phyloP scores from a whole-genome alignment of 1,140 invertebrate species.

The Zophobas morio region DNA sequence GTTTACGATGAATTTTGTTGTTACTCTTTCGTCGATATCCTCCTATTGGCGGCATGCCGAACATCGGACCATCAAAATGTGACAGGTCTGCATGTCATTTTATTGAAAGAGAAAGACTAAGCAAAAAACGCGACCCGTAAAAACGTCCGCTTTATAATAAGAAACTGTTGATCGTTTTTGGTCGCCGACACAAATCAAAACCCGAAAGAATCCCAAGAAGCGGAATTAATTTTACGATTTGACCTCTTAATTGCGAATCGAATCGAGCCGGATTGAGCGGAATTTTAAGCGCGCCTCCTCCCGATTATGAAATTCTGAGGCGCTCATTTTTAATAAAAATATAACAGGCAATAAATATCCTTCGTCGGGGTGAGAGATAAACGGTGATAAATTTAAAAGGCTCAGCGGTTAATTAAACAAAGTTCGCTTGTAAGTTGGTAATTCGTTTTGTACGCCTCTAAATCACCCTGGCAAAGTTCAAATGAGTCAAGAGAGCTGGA shows the following conservation, averaged over 20 bases:
- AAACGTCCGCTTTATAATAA: background rate
- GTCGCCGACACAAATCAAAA: background rate
- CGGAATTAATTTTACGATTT: constrained; percentile 28
- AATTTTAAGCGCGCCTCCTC: constrained; percentile 22
- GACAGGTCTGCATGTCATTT: constrained; percentile 28
- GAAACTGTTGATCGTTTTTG: constrained; percentile 1
- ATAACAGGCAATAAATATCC: constrained; percentile 7
- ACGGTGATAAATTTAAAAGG: constrained; percentile 46
- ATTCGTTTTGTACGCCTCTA: constrained; percentile 47
- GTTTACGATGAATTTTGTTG: constrained; percentile 47
- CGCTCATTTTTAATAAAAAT: constrained; percentile 19
- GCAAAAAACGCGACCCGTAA: constrained; percentile 1
- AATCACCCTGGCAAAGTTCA: constrained; percentile 48
- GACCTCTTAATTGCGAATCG: constrained; percentile 37
- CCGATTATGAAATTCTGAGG: constrained; percentile 24
- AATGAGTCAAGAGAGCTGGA: constrained; percentile 60
- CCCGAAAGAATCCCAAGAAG: constrained; percentile 1
- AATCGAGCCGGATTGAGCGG: constrained; percentile 7
- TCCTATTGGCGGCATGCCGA: background rate
- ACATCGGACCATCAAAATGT: constrained; percentile 9
- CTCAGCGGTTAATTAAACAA: constrained; percentile 46
- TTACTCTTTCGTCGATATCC: background rate
- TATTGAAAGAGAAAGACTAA: constrained; percentile 11
- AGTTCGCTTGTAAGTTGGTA: constrained; percentile 40
- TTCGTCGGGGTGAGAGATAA: constrained; percentile 9